Percentiles rank a stretch among this genome's conserved stretches.
Conservation (phyloP, 2,888 invertebrate genomes). For the Acanthococcus lagerstroemiae region DNA sequence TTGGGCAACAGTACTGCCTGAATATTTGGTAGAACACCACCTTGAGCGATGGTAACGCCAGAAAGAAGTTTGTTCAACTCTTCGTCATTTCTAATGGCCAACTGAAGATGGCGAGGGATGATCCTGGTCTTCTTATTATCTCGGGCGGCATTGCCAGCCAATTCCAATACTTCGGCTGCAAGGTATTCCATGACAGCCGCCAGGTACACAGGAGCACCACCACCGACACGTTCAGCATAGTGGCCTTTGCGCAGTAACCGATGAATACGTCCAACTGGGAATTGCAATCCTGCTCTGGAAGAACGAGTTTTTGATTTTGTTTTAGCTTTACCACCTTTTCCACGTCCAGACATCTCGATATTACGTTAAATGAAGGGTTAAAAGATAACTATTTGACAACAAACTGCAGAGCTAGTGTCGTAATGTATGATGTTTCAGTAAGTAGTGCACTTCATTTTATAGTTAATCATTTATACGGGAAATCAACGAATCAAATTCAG, state of each 20-base stretch:
- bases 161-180: conserved; percentile 57
- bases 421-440: too few species aligned
- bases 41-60: conserved; percentile 72
- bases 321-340: conserved; percentile 40
- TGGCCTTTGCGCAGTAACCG: conserved; percentile 51
- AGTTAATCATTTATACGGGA: too few species aligned
- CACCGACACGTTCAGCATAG: conserved; percentile 49
- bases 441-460: too few species aligned
- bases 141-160: conserved; percentile 52
- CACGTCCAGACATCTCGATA: conserved; percentile 36
- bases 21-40: conserved; percentile 66
- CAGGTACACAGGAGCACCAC: conserved; percentile 48
- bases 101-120: conserved; percentile 65
- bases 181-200: conserved; percentile 54
- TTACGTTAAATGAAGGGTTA: too few species aligned
- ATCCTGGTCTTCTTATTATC: conserved; percentile 62
- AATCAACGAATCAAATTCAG: too few species aligned
- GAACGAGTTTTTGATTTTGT: conserved; percentile 48
- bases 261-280: conserved; percentile 50
- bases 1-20: conserved; percentile 37
- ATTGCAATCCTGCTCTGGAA: conserved; percentile 46
- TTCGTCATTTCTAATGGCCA: conserved; percentile 72
- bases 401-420: too few species aligned
- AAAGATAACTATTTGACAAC: too few species aligned
- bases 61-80: conserved; percentile 66